Evolutionary conservation across 1,140 invertebrate genomes (phyloP), one percentile per base, ranked within the genome.

Genomic region (Heliconius melpomene): DNA sequence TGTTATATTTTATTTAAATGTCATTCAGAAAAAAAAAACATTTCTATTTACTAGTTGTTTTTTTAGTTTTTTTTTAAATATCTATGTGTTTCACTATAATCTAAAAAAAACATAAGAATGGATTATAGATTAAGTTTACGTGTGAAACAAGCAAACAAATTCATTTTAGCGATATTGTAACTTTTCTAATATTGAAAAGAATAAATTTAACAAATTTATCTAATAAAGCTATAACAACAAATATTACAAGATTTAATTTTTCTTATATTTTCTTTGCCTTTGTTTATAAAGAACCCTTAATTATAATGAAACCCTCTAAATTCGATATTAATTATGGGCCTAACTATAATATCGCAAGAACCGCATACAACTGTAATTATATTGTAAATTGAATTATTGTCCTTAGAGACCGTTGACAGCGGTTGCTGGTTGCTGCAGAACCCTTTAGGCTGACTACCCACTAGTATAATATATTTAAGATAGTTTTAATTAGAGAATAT

Each of bases 371-470:
- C 60, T 77, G 60, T 70, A 60, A 60, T 66, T 70, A 70, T n/a
- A 70, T 38, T 66, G 38, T 50, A 77, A 77, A 77, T 77, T 77
- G 38, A 77, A 77, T 77, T 77, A 77, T 77, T 57, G 75, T 77
- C 38, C 36, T 70, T 40, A 13, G 75, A 77, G 60, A 70, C 60
- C 60, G 75, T 46, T 77, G 75, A 77, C 75, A 77, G 26, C 75
- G 75, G 75, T 77, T 40, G 57, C 40, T 76, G 75, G 75, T 77
- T 40, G 57, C 40, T 76, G n/a, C 3, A 26, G 32, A 32, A 76
- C 54, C 57, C 52, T 66, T 66, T n/a, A 76, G 36, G n/a, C 74
- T 26, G 8, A 40, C n/a, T 18, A 18, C 13, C 46, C 57, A 52
- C 38, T 26, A 16, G 38, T 8, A 38, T n/a, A 72, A 32, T 2